These are phyloP conservation scores for Ageneiosus marmoratus DNA, from an alignment of 2,113 vertebrate genomes.

Conservation along the genomic window DNA sequence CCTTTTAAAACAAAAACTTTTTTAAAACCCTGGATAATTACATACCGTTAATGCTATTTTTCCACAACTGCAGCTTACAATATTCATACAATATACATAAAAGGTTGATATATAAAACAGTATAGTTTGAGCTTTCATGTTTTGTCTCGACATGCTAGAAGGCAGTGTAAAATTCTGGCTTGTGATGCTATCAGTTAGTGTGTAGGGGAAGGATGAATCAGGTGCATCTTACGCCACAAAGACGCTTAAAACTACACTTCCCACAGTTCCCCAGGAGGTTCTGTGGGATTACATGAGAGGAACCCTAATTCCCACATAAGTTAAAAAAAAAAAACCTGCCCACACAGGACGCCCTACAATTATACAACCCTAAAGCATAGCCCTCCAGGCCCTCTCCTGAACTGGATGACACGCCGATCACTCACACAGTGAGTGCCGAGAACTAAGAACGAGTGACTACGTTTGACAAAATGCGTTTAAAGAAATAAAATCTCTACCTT, in stretches of 20 bases:
- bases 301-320: constrained; percentile 8
- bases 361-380: background rate
- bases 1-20: constrained; percentile 6
- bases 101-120: constrained; percentile 31
- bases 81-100: constrained; percentile 69
- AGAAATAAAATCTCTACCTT: background rate
- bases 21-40: constrained; percentile 16
- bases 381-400: constrained; percentile 14
- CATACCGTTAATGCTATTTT: constrained; percentile 59
- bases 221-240: constrained; percentile 5
- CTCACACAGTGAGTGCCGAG: background rate
- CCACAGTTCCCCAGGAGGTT: constrained; percentile 24
- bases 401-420: constrained; percentile 1
- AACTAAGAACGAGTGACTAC: constrained; percentile 4
- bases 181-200: constrained; percentile 33
- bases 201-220: constrained; percentile 24
- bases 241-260: constrained; percentile 21
- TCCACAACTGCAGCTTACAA: constrained; percentile 65
- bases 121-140: constrained; percentile 51
- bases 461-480: background rate
- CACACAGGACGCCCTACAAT: constrained; percentile 4
- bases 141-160: constrained; percentile 70
- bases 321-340: background rate
- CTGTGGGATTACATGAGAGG: background rate
- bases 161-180: constrained; percentile 55